Evolutionary conservation across 2,797 vertebrate genomes (phyloP).

Genomic region (Lemur catta): DNA sequence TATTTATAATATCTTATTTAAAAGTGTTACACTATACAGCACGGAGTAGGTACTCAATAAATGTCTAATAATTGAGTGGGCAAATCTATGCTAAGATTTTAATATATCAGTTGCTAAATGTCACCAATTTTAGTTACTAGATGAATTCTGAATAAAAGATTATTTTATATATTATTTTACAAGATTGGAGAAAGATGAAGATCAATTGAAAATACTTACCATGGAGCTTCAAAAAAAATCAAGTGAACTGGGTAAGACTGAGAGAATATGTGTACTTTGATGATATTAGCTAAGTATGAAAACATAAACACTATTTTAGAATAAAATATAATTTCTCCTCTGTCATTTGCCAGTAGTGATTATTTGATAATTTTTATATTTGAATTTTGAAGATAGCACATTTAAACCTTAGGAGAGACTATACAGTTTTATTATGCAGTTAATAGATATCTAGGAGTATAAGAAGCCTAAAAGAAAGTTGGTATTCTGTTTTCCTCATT

Average conservation of each 20-base stretch:
- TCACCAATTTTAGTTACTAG: constrained; percentile 45
- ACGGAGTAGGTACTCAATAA: constrained; percentile 19
- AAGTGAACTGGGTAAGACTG: constrained; percentile 87
- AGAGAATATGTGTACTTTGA: constrained; percentile 38
- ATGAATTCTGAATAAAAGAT: constrained; percentile 43
- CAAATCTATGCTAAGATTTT: constrained; percentile 25
- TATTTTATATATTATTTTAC: constrained; percentile 65
- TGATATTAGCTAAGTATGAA: constrained; percentile 41
- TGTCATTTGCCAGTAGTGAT: constrained; percentile 7
- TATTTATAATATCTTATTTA: constrained; percentile 49
- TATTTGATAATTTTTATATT: constrained; percentile 20
- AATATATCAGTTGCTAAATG: neutral
- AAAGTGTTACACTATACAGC: neutral
- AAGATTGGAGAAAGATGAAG: constrained; percentile 86
- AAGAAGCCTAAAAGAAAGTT: neutral
- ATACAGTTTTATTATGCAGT: neutral
- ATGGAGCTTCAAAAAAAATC: constrained; percentile 86
- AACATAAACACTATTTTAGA: neutral
- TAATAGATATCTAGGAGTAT: neutral
- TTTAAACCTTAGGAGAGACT: constrained; percentile 34
- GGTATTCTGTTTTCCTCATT: neutral
- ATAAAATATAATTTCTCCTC: constrained; percentile 14
- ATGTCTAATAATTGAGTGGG: constrained; percentile 25
- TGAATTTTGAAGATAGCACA: constrained; percentile 33
- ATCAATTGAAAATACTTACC: constrained; percentile 78